Base-by-base conservation (phyloP, 1,140 invertebrate species). In the Drosophila hydei region DNA sequence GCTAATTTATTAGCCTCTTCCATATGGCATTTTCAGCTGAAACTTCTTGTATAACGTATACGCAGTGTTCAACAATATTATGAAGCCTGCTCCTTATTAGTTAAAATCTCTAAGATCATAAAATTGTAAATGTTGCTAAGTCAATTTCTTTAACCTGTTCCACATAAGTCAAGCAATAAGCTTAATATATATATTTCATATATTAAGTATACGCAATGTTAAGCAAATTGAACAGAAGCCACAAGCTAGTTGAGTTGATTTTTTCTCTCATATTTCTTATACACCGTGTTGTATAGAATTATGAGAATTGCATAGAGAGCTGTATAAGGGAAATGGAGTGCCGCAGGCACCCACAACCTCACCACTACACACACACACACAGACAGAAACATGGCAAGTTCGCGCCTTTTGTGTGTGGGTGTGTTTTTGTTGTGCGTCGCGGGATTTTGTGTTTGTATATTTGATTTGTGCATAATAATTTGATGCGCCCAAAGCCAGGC, bases 381-480 rank as follows among this genome's bases (percentile, higher is more conserved):
- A 45, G 11, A 33, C 12, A n/a, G 25, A 25, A 18, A 50, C 36
- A 56, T 56, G 52, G 27, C 40, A 14, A 16, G 30, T 8, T 47
- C 42, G 30, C 40, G 45, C 50, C 36, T 56, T 33, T 12, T 16
- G 8, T 36, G 21, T 27, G 12, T 21, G 5, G 36, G 12, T 59
- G 54, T 64, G 68, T 71, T 71, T 25, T 47, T 58, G 52, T 63
- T 52, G 51, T 62, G 52, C 33, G 61, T 54, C 71, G 59, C 55
- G 55, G 73, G 75, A 77, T 77, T 71, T 74, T 23, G 55, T 68
- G 72, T 77, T 81, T 71, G 61, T 77, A 21, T 75, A 77, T 87
- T 87, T 77, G 80, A 85, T 85, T 81, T 87, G 77, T 79, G 77
- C 81, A 87, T 80, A 87, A 87, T 80, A 85, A 81, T 85, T 72